Base-by-base conservation (phyloP, 2,113 vertebrate genomes). In the Polypterus bichir region DNA sequence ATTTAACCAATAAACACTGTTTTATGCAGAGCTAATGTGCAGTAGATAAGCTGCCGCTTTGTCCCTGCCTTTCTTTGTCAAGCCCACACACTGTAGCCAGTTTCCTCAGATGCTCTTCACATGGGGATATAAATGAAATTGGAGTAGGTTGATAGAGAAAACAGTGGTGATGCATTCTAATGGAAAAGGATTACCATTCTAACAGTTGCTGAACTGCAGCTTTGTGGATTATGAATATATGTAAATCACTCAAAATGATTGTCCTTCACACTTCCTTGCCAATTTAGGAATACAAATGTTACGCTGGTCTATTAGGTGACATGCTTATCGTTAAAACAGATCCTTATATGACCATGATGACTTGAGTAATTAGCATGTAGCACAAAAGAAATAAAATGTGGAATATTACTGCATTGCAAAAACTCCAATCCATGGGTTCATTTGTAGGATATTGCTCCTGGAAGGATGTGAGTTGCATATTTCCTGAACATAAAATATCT, bases 191-290 rank as follows among this genome's bases (percentile, higher is more conserved):
- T 80, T 73, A 72, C 66, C 58, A 69, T 69, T 74, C 64, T 70
- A 58, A 53, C 66, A 62, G 61, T 68, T 70, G 64, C 66, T 69
- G 69, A 76, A 71, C 57, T 70, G 60, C 63, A 58, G 74, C 76
- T 79, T 78, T 70, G 58, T 71, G 68, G 72, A 74, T 75, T 74
- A 63, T 64, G 66, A 68, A 66, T 72, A 64, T 73, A 73, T 81
- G 73, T 80, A 78, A 75, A 80, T 67, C 67, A 68, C 61, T 67
- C 66, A 71, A 72, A 63, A 71, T 69, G 61, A 77, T 82, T 73
- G 70, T 73, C 79, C 76, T 86, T 87, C 77, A 79, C 73, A 78
- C 72, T 77, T 77, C 69, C 73, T 78, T 68, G 66, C 71, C 70
- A 70, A 71, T 65, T 79, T 76, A 61, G 64, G 65, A 77, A 61